Conservation (phyloP, 2,797 vertebrate genomes). For the Coreius guichenoti region DNA sequence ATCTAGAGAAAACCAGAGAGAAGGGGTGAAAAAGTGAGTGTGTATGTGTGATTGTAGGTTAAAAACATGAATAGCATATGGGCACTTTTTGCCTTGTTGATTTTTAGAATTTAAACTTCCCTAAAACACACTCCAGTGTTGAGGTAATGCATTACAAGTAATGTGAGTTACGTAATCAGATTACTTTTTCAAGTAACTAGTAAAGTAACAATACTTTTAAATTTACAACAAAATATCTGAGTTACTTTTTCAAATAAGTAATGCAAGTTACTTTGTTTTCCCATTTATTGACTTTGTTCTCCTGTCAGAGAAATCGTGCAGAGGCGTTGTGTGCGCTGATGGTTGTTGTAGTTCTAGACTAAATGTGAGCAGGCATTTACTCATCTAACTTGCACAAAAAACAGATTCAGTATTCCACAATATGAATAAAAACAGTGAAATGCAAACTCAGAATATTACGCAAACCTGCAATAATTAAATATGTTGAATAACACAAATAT, state of each 20-base stretch:
- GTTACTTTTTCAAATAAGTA: background rate
- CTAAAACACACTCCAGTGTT: background rate
- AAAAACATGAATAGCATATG: background rate
- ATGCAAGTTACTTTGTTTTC: background rate
- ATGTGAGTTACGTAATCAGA: background rate
- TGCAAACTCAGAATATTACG: too few species aligned
- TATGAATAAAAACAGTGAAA: too few species aligned
- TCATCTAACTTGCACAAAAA: background rate
- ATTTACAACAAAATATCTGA: background rate
- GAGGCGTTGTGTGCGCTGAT: background rate
- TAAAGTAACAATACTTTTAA: background rate
- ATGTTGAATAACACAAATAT: too few species aligned
- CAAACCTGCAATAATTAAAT: too few species aligned
- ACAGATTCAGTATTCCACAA: background rate
- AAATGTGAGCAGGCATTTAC: too few species aligned
- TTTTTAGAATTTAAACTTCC: background rate
- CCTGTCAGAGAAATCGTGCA: background rate
- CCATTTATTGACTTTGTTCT: too few species aligned
- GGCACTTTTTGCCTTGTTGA: background rate
- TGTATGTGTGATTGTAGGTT: constrained; percentile 7
- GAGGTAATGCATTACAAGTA: background rate
- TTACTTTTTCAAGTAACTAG: background rate
- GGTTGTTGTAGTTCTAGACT: too few species aligned
- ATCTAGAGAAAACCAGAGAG: constrained; percentile 18
- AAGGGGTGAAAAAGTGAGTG: background rate